Evolutionary conservation across 2,797 vertebrate species (phyloP).

Genomic region (Erethizon dorsatum): DNA sequence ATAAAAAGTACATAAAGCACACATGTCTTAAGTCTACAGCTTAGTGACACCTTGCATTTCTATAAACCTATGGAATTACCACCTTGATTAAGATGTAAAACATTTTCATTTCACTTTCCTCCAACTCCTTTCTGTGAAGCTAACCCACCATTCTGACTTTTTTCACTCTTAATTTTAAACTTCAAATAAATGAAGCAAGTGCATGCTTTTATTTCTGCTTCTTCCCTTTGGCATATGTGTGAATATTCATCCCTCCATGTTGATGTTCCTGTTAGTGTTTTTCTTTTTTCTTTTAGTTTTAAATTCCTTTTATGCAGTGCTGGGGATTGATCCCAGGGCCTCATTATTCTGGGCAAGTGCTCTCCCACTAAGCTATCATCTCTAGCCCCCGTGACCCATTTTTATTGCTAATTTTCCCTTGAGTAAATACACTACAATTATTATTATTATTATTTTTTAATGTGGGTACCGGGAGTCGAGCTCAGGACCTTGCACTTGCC

Average conservation of each 20-base stretch:
- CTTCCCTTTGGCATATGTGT: neutral
- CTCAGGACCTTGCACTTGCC: no score
- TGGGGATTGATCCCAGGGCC: neutral
- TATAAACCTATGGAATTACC: neutral
- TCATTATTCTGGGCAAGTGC: neutral
- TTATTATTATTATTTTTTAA: no score
- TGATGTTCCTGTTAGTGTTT: neutral
- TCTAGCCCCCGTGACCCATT: neutral
- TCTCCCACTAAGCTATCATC: no score
- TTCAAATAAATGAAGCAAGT: neutral
- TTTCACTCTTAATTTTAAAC: neutral
- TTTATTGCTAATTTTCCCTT: conserved; percentile 3
- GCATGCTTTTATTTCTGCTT: neutral
- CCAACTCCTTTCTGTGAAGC: neutral
- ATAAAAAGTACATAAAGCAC: neutral
- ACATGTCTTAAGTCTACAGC: neutral
- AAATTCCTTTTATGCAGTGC: neutral
- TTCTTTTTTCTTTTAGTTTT: neutral
- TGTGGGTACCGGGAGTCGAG: no score
- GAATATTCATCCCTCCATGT: neutral
- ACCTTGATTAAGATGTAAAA: neutral
- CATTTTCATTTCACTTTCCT: conserved; percentile 6
- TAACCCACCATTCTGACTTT: conserved; percentile 17
- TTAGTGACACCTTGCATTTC: neutral
- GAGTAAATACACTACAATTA: neutral